Percentiles rank a stretch among this genome's conserved stretches.
phyloP scores from a whole-genome alignment of 2,888 invertebrate species.

The Pachycephus smyrnensis region DNA sequence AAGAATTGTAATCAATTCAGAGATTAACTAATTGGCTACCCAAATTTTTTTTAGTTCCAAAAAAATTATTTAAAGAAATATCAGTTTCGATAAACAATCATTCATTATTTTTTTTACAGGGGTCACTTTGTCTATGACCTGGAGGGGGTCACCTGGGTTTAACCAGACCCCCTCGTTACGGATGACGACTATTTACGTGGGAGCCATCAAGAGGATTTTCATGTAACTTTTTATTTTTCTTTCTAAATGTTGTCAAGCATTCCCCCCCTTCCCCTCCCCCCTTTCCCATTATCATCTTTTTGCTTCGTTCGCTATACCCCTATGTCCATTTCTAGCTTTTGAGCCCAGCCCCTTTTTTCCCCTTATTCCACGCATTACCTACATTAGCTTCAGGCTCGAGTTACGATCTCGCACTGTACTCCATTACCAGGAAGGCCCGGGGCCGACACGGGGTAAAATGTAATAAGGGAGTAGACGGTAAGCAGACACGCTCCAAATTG shows the following conservation, averaged over 20 bases:
- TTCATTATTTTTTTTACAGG: not conserved
- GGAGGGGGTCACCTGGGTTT: not conserved
- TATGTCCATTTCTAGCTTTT: not conserved
- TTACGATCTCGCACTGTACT: not conserved
- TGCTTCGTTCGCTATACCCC: not conserved
- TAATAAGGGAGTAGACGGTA: not conserved
- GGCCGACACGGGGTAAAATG: not conserved
- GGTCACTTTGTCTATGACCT: not conserved
- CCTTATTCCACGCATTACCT: not conserved
- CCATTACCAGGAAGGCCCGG: not conserved
- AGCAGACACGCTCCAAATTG: not conserved
- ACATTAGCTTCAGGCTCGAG: not conserved
- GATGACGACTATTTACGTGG: not conserved
- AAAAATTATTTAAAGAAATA: not conserved
- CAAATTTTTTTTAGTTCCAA: no score
- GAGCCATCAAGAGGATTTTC: not conserved
- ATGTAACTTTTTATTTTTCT: not conserved
- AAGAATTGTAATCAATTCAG: not conserved
- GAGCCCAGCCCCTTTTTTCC: not conserved
- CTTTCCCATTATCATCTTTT: not conserved
- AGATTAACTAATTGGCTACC: not conserved
- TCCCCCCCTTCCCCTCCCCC: no score
- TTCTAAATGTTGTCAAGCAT: not conserved
- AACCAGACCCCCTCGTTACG: not conserved
- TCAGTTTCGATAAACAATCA: not conserved